Conservation (phyloP, 2,888 invertebrate species). For the Dasypolia templi region DNA sequence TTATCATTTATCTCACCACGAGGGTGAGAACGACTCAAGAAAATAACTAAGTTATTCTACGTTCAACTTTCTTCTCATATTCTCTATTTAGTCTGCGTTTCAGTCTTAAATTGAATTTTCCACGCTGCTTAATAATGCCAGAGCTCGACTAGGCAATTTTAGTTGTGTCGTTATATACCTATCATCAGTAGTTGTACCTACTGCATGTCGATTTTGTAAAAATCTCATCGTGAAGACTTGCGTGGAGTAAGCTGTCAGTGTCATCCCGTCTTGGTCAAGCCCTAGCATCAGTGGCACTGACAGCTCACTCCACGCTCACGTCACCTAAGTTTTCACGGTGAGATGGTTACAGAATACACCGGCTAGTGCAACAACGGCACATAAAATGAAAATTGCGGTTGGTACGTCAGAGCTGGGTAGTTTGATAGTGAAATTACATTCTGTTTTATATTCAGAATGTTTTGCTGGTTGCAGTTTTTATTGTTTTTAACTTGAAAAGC, state of each 20-base stretch:
- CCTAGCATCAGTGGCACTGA: too few species aligned
- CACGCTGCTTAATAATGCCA: conserved; percentile 45
- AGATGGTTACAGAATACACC: too few species aligned
- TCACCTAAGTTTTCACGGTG: too few species aligned
- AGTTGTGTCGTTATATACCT: conserved; percentile 47
- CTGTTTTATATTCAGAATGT: conserved; percentile 45
- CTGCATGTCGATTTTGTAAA: too few species aligned
- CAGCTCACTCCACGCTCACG: too few species aligned
- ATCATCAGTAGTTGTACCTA: conserved; percentile 35
- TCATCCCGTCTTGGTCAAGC: too few species aligned
- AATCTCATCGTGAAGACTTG: too few species aligned
- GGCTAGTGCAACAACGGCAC: conserved; percentile 19
- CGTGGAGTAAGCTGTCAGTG: too few species aligned
- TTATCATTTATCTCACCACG: too few species aligned
- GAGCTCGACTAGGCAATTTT: conserved; percentile 55
- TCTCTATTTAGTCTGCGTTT: conserved; percentile 25
- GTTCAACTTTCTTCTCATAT: background rate
- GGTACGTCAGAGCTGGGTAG: conserved; percentile 38
- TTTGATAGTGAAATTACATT: conserved; percentile 48
- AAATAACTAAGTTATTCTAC: background rate
- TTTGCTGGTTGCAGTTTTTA: conserved; percentile 7
- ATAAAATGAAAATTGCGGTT: conserved; percentile 41
- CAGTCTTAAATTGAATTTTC: conserved; percentile 54
- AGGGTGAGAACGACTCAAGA: too few species aligned
- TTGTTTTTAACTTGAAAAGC: too few species aligned